Evolutionary conservation across 2,113 vertebrate species (phyloP).

Genomic region (Phyllostomus discolor): DNA sequence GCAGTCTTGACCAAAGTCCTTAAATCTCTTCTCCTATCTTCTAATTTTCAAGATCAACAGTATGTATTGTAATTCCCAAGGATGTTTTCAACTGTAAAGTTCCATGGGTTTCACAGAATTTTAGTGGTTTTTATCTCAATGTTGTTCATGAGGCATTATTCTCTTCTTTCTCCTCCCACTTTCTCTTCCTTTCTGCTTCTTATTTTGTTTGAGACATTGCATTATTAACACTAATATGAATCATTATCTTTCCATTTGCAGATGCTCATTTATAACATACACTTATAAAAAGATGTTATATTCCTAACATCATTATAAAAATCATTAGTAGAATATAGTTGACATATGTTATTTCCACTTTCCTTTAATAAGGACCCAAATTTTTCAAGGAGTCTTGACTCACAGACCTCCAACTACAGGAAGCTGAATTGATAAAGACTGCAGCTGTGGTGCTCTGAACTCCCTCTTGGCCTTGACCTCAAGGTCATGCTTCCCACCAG

Average conservation of each 20-base stretch:
- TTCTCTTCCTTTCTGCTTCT: not conserved
- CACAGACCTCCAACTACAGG: not conserved
- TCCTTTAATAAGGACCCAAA: not conserved
- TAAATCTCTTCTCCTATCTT: not conserved
- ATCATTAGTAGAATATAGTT: not conserved
- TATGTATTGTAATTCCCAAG: not conserved
- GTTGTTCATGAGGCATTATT: not conserved
- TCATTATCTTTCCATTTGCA: not conserved
- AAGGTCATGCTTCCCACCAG: not conserved
- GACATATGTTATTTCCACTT: not conserved
- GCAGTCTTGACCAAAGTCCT: not conserved
- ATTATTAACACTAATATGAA: not conserved
- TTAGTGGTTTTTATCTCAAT: not conserved
- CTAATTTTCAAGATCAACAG: not conserved
- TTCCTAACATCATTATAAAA: not conserved
- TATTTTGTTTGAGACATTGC: not conserved
- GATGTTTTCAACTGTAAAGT: not conserved
- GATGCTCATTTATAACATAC: not conserved
- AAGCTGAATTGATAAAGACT: not conserved
- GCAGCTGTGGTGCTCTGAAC: not conserved
- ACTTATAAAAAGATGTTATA: not conserved
- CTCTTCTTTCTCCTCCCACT: not conserved
- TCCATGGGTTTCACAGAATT: not conserved
- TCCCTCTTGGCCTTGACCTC: not conserved
- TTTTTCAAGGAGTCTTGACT: not conserved